Evolutionary conservation across 2,888 invertebrate genomes (phyloP).

Genomic region (Alloscopus bannaensis): DNA sequence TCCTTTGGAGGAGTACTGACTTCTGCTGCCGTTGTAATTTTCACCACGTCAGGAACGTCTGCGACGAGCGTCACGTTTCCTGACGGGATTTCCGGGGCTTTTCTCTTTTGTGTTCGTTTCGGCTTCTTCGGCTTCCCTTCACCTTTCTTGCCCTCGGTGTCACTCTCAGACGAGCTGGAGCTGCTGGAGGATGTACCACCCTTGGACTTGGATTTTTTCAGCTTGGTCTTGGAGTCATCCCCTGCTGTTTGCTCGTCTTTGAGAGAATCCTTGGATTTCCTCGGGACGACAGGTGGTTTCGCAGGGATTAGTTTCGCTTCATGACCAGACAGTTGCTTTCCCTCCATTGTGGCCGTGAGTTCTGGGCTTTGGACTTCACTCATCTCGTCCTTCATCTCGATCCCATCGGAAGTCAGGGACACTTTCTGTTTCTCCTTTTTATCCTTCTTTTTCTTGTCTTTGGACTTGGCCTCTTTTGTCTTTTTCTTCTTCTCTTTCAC

Average conservation of each 20-base stretch:
- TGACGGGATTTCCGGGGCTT: slow-evolving; percentile 73
- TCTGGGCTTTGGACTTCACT: slow-evolving; percentile 46
- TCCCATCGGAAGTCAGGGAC: not conserved
- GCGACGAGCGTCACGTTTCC: not conserved
- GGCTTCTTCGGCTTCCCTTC: slow-evolving; percentile 68
- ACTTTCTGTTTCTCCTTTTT: slow-evolving; percentile 20
- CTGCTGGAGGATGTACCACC: slow-evolving; percentile 51
- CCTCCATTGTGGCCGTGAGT: slow-evolving; percentile 38
- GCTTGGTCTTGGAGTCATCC: slow-evolving; percentile 8
- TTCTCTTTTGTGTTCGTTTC: slow-evolving; percentile 71
- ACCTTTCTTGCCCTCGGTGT: slow-evolving; percentile 54
- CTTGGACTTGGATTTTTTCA: slow-evolving; percentile 49
- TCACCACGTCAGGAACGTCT: slow-evolving; percentile 51
- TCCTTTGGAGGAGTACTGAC: slow-evolving; percentile 56
- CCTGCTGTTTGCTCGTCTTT: slow-evolving; percentile 10
- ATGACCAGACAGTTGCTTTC: slow-evolving; percentile 48
- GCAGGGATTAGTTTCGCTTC: slow-evolving; percentile 62
- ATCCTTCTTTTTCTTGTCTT: slow-evolving; percentile 42
- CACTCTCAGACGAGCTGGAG: slow-evolving; percentile 48
- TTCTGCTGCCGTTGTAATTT: slow-evolving; percentile 65
- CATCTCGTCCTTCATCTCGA: slow-evolving; percentile 34
- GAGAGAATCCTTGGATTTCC: slow-evolving; percentile 64
- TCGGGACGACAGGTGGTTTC: slow-evolving; percentile 69
- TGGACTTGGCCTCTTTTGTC: slow-evolving; percentile 15
- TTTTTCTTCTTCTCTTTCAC: slow-evolving; percentile 52